phyloP scores from a whole-genome alignment of 2,113 vertebrate species.

The Gasterosteus nipponicus region DNA sequence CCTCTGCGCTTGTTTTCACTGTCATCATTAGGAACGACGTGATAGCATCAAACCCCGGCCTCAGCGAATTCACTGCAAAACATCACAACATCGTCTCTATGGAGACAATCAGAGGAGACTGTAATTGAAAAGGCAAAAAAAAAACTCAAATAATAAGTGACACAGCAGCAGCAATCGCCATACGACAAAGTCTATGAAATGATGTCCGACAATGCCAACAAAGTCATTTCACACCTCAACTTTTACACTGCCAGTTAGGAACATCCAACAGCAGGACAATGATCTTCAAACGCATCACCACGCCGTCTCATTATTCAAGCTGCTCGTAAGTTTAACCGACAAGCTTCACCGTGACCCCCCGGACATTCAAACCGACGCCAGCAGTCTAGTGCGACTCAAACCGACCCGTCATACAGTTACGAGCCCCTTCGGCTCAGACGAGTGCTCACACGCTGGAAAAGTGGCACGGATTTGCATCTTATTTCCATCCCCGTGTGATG shows the following conservation, averaged over 20 bases:
- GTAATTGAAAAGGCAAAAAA: conserved; percentile 1
- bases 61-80: conserved; percentile 72
- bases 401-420: conserved; percentile 49
- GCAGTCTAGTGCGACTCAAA: conserved; percentile 20
- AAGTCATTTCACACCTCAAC: not conserved
- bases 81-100: conserved; percentile 43
- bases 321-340: conserved; percentile 57
- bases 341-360: conserved; percentile 22
- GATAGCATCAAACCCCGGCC: conserved; percentile 81
- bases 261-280: conserved; percentile 37
- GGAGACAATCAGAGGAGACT: not conserved
- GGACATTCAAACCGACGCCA: not conserved
- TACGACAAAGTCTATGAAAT: conserved; percentile 55
- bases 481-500: conserved; percentile 77
- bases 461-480: conserved; percentile 80
- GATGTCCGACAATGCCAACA: conserved; percentile 13
- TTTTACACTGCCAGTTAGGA: conserved; percentile 22
- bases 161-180: not conserved
- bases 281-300: conserved; percentile 57
- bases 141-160: conserved; percentile 19
- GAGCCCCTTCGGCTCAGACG: conserved; percentile 35
- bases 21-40: conserved; percentile 77
- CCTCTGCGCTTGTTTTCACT: conserved; percentile 80
- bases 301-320: conserved; percentile 52
- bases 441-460: conserved; percentile 60